Base-by-base conservation (phyloP, 2,113 vertebrate species). In the Myrmophylax atrothorax region DNA sequence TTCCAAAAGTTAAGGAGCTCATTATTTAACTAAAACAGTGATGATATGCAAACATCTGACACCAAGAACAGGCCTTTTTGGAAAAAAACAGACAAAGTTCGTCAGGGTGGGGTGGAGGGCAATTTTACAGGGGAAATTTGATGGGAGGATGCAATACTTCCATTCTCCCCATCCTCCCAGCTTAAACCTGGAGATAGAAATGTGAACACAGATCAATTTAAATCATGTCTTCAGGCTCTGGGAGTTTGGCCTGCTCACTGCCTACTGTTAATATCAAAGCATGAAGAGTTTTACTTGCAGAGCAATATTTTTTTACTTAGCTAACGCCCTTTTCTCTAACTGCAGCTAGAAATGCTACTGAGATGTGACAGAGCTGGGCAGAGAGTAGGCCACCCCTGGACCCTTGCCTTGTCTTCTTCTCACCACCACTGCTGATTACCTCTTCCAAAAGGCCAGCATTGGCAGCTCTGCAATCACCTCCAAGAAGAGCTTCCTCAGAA, bases 221-320 rank as follows among this genome's bases (percentile, higher is more conserved):
- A 97, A 87, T 81, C 80, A 92, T 63, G 44, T 35, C 80, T 92
- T 87, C 76, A 72, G 84, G 94, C 86, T 70, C 37, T 56, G 44
- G 47, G 68, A 56, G 33, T 95, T 96, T 95, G 95, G 94, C 94
- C 84, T 0, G 0, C 60, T 95, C 73, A 12, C 47, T 93, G 47
- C 76, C 87, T 95, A 40, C 84, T 78, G 52, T 89, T 89, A 92
- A 87, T 94, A 96, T 95, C 94, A 96, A 95, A 94, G 94, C 80
- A 89, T 35, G 42, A 56, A 23, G 35, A 95, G 52, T 78, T 93
- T 91, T 84, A 87, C 52, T 87, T 84, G 49, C 31, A 90, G 64
- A 96, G 35, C 11, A 59, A 3, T 68, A 22, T 33, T 66, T 84
- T 69, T 76, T 93, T 47, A 89, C n/a, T 29, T 60, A 84, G 56